Base-by-base conservation (phyloP, 2,888 invertebrate genomes). In the Xestia c-nigrum region DNA sequence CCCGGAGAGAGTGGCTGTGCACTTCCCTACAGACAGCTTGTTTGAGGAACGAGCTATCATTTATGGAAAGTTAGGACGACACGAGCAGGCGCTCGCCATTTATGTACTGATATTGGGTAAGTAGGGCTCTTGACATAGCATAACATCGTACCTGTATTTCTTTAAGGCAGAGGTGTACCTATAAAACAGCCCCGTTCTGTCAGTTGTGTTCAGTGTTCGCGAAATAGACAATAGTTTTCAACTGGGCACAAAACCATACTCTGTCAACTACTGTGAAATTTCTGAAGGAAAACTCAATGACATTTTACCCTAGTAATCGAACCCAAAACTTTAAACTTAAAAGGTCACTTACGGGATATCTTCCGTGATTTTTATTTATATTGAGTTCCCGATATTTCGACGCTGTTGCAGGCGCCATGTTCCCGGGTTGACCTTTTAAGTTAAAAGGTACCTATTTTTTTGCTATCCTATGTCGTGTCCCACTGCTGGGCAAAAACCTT, bases 41-140 rank as follows among this genome's bases (percentile, higher is more conserved):
- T 98, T 98, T 90, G 99, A 99, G 92, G 99, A 99, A 93, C 97
- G 99, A 80, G 99, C 99, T 0, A 97, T 99, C n/a, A 98, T 99
- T 80, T 96, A 99, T 63, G 99, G 99, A 0, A 98, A 98, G 88
- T 96, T 99, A 43, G 99, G 99, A 0, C 97, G 98, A 83, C 99
- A 99, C 93, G 99, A 99, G 90, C 98, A 99, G 92, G 99, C 99
- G 0, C 96, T 99, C 67, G 98, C 98, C 1, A 99, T 99, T 90
- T 99, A 99, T 93, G 98, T 99, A 38, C 98, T 98, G 89, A 97
- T 99, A 52, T 96, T 99, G 77, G 98, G 97, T 97, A 88, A 90
- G 92, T 86, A 12, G 52, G 19, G 5, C 68, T 68, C 66, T 66
- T 38, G 9, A 61, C 61, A 4, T 38, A 57, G 24, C 5, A 21